These are phyloP conservation scores for Clarias fuscus DNA, from an alignment of 2,797 vertebrate species.

Conservation along the genomic window DNA sequence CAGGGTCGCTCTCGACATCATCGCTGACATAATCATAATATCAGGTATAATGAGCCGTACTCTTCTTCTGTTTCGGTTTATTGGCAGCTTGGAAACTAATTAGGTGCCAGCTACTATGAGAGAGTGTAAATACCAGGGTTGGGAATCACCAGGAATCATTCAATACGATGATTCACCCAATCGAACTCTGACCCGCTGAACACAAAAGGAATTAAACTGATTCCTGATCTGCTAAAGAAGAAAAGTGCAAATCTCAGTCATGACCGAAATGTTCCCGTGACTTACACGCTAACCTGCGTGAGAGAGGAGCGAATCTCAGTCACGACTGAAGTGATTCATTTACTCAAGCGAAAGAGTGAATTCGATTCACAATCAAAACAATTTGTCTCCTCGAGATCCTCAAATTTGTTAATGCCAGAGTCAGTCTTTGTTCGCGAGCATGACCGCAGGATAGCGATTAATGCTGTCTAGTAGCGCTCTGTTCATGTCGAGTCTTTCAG, in stretches of 20 bases:
- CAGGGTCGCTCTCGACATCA: no score
- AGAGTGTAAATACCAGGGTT: no score
- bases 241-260: not conserved
- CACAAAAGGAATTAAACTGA: not conserved
- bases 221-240: not conserved
- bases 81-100: no score
- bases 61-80: no score
- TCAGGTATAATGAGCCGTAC: no score
- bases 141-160: no score
- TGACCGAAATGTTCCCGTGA: not conserved
- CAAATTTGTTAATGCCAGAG: not conserved
- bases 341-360: not conserved
- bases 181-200: not conserved
- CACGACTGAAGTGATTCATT: not conserved
- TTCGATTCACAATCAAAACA: not conserved
- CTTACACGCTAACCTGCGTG: not conserved
- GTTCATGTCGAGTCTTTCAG: not conserved
- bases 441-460: not conserved
- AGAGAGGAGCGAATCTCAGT: not conserved
- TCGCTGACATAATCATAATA: no score
- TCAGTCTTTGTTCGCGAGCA: not conserved
- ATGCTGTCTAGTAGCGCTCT: no score
- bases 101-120: no score
- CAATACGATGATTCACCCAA: not conserved
- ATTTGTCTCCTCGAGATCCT: not conserved